A percentile compares a stretch with the other conserved stretches of the same genome.
Conservation (phyloP, 2,113 vertebrate species). For the Eidolon helvum region DNA sequence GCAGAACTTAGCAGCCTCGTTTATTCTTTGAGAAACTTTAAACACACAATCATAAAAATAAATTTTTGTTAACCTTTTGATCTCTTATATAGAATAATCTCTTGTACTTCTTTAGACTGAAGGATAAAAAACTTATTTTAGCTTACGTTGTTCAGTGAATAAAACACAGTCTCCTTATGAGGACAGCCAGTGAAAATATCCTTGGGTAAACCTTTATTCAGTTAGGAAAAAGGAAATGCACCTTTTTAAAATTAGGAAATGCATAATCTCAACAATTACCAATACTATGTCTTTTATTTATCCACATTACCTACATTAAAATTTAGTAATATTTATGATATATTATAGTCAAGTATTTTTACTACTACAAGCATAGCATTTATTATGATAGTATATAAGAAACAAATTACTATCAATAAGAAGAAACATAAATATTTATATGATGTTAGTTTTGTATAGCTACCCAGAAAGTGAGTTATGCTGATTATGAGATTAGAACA, state of each 20-base stretch:
- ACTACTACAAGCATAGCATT: neutral
- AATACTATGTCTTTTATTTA: neutral
- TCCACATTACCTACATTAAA: neutral
- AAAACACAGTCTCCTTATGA: neutral
- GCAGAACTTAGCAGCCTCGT: neutral
- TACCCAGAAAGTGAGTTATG: neutral
- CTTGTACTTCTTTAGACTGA: neutral
- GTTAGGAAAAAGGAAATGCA: neutral
- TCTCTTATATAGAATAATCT: neutral
- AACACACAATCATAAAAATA: neutral
- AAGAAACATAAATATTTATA: neutral
- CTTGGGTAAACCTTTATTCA: neutral
- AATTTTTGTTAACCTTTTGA: neutral
- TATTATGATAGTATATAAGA: neutral
- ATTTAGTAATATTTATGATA: neutral
- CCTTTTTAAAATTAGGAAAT: neutral
- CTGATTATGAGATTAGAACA: neutral
- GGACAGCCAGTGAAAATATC: neutral
- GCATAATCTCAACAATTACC: neutral
- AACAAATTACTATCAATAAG: neutral
- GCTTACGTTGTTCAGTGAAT: neutral
- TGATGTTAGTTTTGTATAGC: neutral
- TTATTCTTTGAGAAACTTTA: neutral
- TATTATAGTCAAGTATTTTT: neutral
- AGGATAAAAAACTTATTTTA: neutral